Evolutionary conservation across 2,888 invertebrate genomes (phyloP), one percentile per base, ranked within the genome.

Genomic region (Acleris literana): DNA sequence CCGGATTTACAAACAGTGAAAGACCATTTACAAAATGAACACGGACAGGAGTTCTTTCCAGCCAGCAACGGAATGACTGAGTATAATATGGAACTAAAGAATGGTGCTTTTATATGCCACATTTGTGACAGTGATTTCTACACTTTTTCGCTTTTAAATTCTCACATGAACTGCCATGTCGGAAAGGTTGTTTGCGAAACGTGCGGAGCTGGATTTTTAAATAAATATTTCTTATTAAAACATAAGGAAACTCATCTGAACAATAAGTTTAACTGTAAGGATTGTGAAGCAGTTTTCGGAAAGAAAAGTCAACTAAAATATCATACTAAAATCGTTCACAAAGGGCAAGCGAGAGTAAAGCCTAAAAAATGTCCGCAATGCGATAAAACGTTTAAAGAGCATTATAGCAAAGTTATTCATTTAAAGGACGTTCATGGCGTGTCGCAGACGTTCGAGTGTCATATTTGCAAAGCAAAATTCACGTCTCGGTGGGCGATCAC

Each of bases 221-320:
- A 82, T 43, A 83, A 84, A 58, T 79, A 83, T 63, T 67, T 79
- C 0, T 70, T 87, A 2, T 71, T 77, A 64, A 81, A 76, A 57
- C 88, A 88, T 51, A 82, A 73, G 66, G 84, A 87, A 51, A 67
- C 65, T 3, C 88, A 88, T 70, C 39, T 76, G 2, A 66, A 58
- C 0, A 77, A 73, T 2, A 74, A 64, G 0, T 80, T 79, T 22
- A 68, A 57, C 3, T 93, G 93, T 67, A 83, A 83, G 18, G 69
- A 74, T 9, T 93, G 93, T 61, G 84, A 86, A 2, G 87, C 82
- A 64, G 76, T 77, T 0, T 93, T 91, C 56, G 71, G 73, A 0
- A 93, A 90, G 17, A 87, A 81, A 60, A 86, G 87, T 56, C 87
- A 92, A 1, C 69, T 90, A 9, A 87, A 86, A 65, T 88, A 92